Base-by-base conservation (phyloP, 2,888 invertebrate genomes). In the Nomada ruficornis region DNA sequence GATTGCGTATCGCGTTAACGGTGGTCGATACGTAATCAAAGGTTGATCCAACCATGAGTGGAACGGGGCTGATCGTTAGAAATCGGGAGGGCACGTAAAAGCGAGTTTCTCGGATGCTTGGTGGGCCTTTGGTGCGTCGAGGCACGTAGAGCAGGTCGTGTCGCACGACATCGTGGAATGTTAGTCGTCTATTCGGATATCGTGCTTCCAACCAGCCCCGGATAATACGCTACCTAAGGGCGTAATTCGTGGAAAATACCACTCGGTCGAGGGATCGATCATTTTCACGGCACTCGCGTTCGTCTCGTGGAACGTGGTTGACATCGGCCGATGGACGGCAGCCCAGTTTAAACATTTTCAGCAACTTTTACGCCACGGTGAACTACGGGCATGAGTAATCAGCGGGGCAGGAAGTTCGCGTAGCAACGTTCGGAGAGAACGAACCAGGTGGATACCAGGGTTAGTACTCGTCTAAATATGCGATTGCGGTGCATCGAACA, bases 31-130 rank as follows among this genome's bases (percentile, higher is more conserved):
- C 65, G 55, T 52, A 50, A 20, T 47, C 47, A 54, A 64, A 11
- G 54, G 70, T 73, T 69, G 72, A 69, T 73, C 1, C 26, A 11
- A 47, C 23, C n/a, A 13, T 20, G 15, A 57, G 13, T 18, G 29
- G 20, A 20, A 18, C 42, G 20, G 26, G 52, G 23, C 20, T n/a
- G 86, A 87, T 87, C 84, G 82, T 79, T 79, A 73, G 77, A 79
- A 75, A 77, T 78, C 74, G 59, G n/a, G 57, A 2, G 65, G 76
- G 79, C 83, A 89, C 86, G 89, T 85, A 86, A 89, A 88, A 83
- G 69, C 84, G 80, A 82, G 79, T 88, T 85, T 86, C 86, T 69
- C 82, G 84, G 82, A 86, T 77, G 83, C 78, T 69, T 80, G 80
- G 26, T 80, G 80, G 77, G 72, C 78, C 80, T 52, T 47, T 36